These are phyloP conservation scores for Lacerta bilineata DNA, from an alignment of 2,797 vertebrate species.

Conservation along the genomic window DNA sequence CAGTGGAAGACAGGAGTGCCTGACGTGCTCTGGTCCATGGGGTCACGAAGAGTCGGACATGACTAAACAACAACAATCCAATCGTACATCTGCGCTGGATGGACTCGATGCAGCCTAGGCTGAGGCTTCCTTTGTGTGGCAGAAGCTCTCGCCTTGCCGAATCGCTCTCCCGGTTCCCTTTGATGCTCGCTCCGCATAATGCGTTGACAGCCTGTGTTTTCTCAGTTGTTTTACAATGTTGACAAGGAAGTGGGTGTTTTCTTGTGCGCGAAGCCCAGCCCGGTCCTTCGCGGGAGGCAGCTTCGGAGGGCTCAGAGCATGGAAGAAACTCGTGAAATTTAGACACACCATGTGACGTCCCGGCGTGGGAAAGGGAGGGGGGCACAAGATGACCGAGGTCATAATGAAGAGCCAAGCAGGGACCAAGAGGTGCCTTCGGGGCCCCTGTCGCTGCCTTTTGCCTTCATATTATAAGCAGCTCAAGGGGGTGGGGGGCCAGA, in stretches of 20 bases:
- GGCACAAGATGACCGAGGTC: not conserved
- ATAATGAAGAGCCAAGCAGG: not conserved
- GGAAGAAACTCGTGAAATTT: not conserved
- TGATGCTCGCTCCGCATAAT: not conserved
- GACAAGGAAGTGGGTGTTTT: not conserved
- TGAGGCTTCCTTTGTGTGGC: not conserved
- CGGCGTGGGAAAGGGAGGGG: not conserved
- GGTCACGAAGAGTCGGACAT: too few relatives aligned
- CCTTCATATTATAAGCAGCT: too few relatives aligned
- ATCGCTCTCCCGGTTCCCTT: not conserved
- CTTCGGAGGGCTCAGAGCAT: not conserved
- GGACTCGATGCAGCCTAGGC: rapidly evolving
- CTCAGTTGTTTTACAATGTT: not conserved
- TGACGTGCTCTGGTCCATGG: too few relatives aligned
- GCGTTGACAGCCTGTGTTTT: constrained; percentile 34
- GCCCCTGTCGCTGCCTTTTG: too few relatives aligned
- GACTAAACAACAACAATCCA: too few relatives aligned
- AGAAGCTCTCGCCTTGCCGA: not conserved
- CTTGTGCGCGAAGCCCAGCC: not conserved
- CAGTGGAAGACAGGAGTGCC: too few relatives aligned
- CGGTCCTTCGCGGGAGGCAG: not conserved
- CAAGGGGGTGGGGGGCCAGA: too few relatives aligned
- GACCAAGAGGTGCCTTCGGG: not conserved
- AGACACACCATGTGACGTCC: not conserved
- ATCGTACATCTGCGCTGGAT: not conserved